Evolutionary conservation across 2,888 invertebrate genomes (phyloP).

Genomic region (Noctuana brunneofusca): DNA sequence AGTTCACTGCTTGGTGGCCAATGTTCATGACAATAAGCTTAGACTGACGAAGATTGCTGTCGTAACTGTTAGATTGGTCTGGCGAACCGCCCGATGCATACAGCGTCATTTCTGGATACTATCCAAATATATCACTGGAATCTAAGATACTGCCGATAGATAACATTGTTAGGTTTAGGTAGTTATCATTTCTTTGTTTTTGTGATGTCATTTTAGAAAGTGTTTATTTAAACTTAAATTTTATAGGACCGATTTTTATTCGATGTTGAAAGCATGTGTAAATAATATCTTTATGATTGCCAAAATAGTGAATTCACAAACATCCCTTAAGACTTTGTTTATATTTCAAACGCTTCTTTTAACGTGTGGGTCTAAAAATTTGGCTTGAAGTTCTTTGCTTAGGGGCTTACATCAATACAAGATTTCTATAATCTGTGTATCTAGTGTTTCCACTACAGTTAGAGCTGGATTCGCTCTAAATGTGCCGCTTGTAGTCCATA

Average conservation of each 20-base stretch:
- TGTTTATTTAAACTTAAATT: not conserved
- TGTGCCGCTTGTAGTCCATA: conserved; percentile 6
- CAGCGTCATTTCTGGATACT: not conserved
- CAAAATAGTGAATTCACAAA: too few species aligned
- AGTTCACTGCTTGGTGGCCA: not conserved
- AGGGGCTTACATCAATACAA: not conserved
- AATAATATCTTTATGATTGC: too few species aligned
- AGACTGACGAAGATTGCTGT: not conserved
- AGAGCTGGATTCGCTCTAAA: conserved; percentile 3
- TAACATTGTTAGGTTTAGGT: not conserved
- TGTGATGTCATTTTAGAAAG: not conserved
- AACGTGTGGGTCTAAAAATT: too few species aligned
- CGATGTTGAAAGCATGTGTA: too few species aligned
- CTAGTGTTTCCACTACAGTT: not conserved
- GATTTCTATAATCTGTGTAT: not conserved
- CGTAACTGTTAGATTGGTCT: conserved; percentile 18
- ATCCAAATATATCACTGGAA: not conserved
- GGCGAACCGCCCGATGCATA: conserved; percentile 15
- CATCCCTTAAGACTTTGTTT: too few species aligned
- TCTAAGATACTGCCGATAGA: not conserved
- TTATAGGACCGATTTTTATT: too few species aligned
- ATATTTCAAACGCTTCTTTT: too few species aligned
- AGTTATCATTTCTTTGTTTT: not conserved
- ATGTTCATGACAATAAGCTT: not conserved
- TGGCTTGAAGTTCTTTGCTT: not conserved